phyloP scores from a whole-genome alignment of 2,888 invertebrate genomes.

The Perdita meconis region DNA sequence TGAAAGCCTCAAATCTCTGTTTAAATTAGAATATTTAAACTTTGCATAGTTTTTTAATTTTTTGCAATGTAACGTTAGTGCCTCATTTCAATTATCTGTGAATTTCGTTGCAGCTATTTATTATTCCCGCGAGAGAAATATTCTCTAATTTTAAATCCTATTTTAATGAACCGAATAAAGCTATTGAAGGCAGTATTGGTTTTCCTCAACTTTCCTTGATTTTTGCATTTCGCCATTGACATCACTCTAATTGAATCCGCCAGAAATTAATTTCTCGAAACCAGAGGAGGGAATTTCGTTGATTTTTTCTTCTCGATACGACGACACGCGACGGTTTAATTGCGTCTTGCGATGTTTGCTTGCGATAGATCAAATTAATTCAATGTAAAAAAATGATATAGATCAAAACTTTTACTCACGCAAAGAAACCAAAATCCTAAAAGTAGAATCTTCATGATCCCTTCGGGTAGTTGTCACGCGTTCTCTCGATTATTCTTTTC shows the following conservation, averaged over 20 bases:
- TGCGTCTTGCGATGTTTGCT: background rate
- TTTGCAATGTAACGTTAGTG: no score
- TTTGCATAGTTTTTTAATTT: no score
- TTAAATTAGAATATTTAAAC: no score
- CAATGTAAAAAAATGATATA: background rate
- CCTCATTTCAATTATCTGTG: no score
- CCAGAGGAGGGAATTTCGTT: background rate
- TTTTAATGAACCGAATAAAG: no score
- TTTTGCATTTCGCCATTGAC: background rate
- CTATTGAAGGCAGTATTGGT: no score
- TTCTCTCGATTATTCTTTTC: conserved; percentile 34
- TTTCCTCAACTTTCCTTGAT: background rate
- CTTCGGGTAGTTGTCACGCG: background rate
- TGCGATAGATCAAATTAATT: background rate
- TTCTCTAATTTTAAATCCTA: no score
- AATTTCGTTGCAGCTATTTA: no score
- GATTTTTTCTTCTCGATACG: no score
- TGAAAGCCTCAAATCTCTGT: no score
- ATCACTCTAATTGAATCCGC: conserved; percentile 6
- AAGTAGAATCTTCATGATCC: conserved; percentile 60
- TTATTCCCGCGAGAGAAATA: no score
- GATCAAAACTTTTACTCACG: conserved; percentile 70
- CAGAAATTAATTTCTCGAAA: conserved; percentile 14
- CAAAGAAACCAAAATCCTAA: conserved; percentile 67
- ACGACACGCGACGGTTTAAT: no score